Conservation (phyloP, 2,888 invertebrate species). For the Pteria penguin region DNA sequence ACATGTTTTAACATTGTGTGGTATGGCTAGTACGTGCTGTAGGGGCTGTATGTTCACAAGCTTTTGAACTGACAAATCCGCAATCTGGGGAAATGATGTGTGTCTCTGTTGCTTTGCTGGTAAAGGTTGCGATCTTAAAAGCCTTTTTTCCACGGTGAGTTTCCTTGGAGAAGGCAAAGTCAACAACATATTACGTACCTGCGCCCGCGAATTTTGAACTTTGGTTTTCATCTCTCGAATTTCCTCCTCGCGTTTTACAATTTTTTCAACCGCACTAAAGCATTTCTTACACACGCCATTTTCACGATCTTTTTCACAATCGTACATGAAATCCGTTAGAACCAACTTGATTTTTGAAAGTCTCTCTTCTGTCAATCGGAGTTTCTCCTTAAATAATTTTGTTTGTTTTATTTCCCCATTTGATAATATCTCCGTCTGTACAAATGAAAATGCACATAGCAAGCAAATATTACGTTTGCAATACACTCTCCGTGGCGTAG, state of each 20-base stretch:
- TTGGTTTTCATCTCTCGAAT: neutral
- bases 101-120: neutral
- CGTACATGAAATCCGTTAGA: neutral
- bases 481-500: neutral
- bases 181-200: neutral
- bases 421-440: neutral
- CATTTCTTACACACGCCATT: neutral
- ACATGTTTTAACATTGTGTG: too few relatives aligned
- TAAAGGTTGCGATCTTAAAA: neutral
- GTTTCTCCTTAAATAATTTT: neutral
- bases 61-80: too few relatives aligned
- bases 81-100: neutral
- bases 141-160: neutral
- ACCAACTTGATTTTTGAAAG: neutral
- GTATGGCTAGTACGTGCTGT: too few relatives aligned
- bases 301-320: neutral
- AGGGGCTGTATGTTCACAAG: too few relatives aligned
- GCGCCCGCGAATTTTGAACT: neutral
- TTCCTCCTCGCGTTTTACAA: neutral
- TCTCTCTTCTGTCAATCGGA: neutral
- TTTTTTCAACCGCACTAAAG: neutral
- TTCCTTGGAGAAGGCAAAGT: neutral
- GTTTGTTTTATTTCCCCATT: neutral
- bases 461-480: neutral
- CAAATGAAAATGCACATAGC: neutral